Evolutionary conservation across 2,113 vertebrate species (phyloP).

Genomic region (Antennarius striatus): DNA sequence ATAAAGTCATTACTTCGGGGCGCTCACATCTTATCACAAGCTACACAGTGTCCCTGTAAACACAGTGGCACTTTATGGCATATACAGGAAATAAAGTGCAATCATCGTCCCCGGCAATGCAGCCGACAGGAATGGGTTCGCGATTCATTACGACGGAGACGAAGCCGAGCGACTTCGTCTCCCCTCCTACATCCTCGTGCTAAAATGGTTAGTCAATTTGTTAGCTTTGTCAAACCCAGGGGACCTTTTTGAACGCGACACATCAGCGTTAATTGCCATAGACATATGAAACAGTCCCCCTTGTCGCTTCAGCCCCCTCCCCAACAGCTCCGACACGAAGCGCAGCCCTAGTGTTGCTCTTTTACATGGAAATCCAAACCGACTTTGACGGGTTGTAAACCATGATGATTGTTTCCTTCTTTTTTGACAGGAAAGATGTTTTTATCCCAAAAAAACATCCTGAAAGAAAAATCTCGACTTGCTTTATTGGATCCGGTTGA

Average conservation of each 20-base stretch:
- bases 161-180: conserved; percentile 33
- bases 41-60: conserved; percentile 61
- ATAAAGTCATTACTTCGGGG: conserved; percentile 72
- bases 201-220: conserved; percentile 76
- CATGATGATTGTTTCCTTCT: conserved; percentile 42
- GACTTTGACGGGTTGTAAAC: conserved; percentile 63
- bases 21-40: conserved; percentile 51
- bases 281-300: conserved; percentile 67
- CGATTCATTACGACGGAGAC: conserved; percentile 62
- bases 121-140: conserved; percentile 58
- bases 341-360: conserved; percentile 63
- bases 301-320: conserved; percentile 52
- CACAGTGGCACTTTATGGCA: conserved; percentile 60
- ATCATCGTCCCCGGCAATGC: conserved; percentile 58
- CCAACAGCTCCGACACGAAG: conserved; percentile 71
- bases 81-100: conserved; percentile 55
- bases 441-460: background rate
- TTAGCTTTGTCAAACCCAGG: conserved; percentile 72
- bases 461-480: conserved; percentile 19
- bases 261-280: conserved; percentile 76
- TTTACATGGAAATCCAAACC: conserved; percentile 65
- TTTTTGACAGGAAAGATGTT: conserved; percentile 16
- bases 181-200: conserved; percentile 42
- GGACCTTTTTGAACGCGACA: conserved; percentile 73
- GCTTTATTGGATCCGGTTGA: conserved; percentile 52